phyloP scores from a whole-genome alignment of 2,113 vertebrate genomes.

The Paraplagusia blochii region DNA sequence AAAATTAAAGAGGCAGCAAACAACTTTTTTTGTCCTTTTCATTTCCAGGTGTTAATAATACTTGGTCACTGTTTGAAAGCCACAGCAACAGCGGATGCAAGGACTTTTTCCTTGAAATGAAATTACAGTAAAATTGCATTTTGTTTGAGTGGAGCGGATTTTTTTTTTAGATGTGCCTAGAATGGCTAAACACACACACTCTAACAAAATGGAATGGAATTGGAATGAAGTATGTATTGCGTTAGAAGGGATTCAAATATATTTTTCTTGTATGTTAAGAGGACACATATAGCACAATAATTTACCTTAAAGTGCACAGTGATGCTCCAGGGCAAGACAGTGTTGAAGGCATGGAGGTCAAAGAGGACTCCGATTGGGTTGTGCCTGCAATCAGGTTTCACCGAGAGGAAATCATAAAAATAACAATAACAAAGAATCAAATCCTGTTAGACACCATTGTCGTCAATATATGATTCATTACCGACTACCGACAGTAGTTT shows the following conservation, averaged over 20 bases:
- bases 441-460: background rate
- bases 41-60: background rate
- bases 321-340: conserved; percentile 93
- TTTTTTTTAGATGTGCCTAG: too few relatives aligned
- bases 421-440: background rate
- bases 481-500: too few relatives aligned
- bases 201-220: too few relatives aligned
- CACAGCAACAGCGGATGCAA: too few relatives aligned
- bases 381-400: conserved; percentile 80
- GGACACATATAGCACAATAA: background rate
- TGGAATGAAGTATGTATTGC: too few relatives aligned
- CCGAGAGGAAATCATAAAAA: conserved; percentile 3
- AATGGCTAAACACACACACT: too few relatives aligned
- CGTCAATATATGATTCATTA: background rate
- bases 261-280: background rate
- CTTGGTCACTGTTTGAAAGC: background rate
- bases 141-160: too few relatives aligned
- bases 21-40: background rate
- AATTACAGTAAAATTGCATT: too few relatives aligned
- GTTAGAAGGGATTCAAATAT: too few relatives aligned
- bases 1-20: background rate
- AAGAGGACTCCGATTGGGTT: conserved; percentile 96
- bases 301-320: conserved; percentile 98
- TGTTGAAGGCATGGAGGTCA: conserved; percentile 93
- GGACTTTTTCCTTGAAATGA: too few relatives aligned